Percentiles rank a stretch among this genome's conserved stretches.
Conservation (phyloP, 2,888 invertebrate genomes). For the Macrophya alboannulata region DNA sequence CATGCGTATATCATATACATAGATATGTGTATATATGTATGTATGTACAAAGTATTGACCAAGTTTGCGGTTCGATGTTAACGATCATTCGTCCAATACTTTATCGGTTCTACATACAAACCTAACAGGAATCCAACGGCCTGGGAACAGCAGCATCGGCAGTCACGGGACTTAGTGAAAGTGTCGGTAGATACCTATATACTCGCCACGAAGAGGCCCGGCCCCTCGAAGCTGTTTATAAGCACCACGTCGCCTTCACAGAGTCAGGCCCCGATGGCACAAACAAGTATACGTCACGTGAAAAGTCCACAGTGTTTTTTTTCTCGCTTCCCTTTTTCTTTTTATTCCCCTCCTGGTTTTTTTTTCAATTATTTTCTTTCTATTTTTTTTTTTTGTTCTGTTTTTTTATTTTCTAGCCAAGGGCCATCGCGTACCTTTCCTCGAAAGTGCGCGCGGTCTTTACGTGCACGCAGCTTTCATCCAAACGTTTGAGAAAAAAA, state of each 20-base stretch:
- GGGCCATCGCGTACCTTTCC: conserved; percentile 21
- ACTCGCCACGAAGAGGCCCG: conserved; percentile 56
- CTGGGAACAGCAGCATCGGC: conserved; percentile 49
- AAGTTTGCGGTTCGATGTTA: conserved; percentile 25
- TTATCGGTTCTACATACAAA: neutral
- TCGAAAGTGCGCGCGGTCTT: conserved; percentile 19
- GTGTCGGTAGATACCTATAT: conserved; percentile 70
- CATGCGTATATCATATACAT: conserved; percentile 33
- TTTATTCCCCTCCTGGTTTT: neutral
- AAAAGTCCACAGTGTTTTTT: conserved; percentile 3
- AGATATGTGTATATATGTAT: too few relatives aligned
- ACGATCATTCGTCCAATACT: conserved; percentile 47
- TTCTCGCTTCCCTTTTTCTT: neutral
- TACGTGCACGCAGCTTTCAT: neutral
- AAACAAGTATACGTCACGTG: conserved; percentile 58
- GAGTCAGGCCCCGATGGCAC: conserved; percentile 57
- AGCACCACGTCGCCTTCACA: conserved; percentile 46
- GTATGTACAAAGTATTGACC: conserved; percentile 34
- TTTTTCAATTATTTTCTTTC: neutral
- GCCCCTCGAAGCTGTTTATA: conserved; percentile 48
- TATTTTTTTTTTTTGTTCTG: neutral
- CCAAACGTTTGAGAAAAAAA: neutral
- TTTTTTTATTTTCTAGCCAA: neutral
- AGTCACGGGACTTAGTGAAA: conserved; percentile 74
- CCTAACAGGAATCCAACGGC: neutral